Conservation (phyloP, 1,140 invertebrate species). For the Amyelois transitella region DNA sequence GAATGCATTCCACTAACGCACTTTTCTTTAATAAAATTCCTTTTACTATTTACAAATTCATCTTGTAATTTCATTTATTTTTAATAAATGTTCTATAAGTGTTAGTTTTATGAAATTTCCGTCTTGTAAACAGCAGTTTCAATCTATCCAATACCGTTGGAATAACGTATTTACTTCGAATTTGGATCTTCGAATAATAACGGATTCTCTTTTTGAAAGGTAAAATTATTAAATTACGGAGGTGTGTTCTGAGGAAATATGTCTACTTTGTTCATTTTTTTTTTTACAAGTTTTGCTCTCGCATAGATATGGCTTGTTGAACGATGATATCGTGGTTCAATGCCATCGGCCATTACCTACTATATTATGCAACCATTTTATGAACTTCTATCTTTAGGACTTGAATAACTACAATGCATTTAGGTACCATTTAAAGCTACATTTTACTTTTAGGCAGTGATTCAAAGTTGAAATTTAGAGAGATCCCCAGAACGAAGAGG, state of each 20-base stretch:
- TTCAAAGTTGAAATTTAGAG: too few relatives aligned
- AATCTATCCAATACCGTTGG: constrained; percentile 31
- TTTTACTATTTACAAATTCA: background rate
- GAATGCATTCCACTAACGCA: constrained; percentile 35
- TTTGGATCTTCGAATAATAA: constrained; percentile 70
- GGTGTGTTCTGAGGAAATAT: background rate
- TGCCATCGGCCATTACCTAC: constrained; percentile 1
- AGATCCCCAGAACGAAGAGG: too few relatives aligned
- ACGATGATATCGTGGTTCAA: background rate
- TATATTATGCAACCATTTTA: background rate
- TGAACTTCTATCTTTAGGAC: too few relatives aligned
- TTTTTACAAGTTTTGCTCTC: background rate
- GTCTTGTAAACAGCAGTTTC: background rate
- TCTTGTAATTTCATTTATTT: background rate
- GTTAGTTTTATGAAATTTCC: background rate
- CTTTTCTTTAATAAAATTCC: background rate
- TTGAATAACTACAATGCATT: too few relatives aligned
- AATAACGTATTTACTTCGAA: constrained; percentile 68
- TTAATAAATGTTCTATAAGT: background rate
- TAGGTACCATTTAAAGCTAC: too few relatives aligned
- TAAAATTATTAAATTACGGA: constrained; percentile 12
- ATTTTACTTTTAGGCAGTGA: too few relatives aligned
- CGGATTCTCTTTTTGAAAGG: constrained; percentile 55
- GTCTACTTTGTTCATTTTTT: background rate
- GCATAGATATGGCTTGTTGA: background rate